phyloP scores from a whole-genome alignment of 2,888 invertebrate species.

The Erebia ligea region DNA sequence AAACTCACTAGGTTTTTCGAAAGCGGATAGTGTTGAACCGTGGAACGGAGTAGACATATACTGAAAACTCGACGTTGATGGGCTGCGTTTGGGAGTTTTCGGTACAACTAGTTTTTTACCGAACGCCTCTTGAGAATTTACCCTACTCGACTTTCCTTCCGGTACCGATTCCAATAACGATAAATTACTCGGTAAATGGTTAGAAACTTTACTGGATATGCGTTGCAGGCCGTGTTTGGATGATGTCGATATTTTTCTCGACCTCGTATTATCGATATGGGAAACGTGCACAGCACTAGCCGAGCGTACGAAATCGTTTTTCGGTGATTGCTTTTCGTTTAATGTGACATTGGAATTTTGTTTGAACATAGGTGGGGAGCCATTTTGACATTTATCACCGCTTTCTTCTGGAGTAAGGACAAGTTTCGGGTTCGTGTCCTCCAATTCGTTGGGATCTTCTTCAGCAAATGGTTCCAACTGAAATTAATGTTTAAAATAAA shows the following conservation, averaged over 20 bases:
- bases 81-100: slow-evolving; percentile 85
- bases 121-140: slow-evolving; percentile 68
- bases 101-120: slow-evolving; percentile 66
- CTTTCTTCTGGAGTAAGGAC: slow-evolving; percentile 62
- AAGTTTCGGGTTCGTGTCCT: slow-evolving; percentile 59
- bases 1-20: slow-evolving; percentile 90
- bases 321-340: slow-evolving; percentile 53
- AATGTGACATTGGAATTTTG: slow-evolving; percentile 56
- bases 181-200: slow-evolving; percentile 85
- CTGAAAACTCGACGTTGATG: slow-evolving; percentile 91
- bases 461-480: slow-evolving; percentile 70
- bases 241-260: slow-evolving; percentile 67
- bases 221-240: slow-evolving; percentile 80
- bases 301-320: slow-evolving; percentile 82
- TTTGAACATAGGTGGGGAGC: slow-evolving; percentile 67
- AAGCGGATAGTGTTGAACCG: slow-evolving; percentile 90
- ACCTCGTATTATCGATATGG: slow-evolving; percentile 61
- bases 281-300: slow-evolving; percentile 88
- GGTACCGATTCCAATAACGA: slow-evolving; percentile 87
- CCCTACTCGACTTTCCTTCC: slow-evolving; percentile 79
- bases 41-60: slow-evolving; percentile 94
- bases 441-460: slow-evolving; percentile 62
- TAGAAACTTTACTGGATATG: slow-evolving; percentile 82
- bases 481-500: slow-evolving; percentile 35
- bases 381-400: slow-evolving; percentile 58